These are phyloP conservation scores for Ceyx erithaca DNA, from an alignment of 2,797 vertebrate genomes.

Conservation along the genomic window DNA sequence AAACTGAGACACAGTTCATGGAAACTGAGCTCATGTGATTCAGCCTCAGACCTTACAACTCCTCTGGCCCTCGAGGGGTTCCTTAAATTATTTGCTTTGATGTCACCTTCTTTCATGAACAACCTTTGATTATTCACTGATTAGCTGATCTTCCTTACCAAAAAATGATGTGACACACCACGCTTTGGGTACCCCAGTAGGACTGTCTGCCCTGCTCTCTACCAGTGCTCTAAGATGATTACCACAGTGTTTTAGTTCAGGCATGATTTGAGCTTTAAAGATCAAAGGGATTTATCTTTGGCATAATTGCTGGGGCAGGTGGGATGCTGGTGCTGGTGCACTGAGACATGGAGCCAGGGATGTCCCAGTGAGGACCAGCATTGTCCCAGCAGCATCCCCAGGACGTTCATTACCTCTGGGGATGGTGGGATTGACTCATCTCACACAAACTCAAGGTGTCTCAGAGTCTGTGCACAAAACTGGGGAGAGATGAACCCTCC, in stretches of 20 bases:
- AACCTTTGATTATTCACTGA: constrained; percentile 50
- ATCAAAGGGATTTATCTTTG: not conserved
- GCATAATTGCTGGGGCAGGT: not conserved
- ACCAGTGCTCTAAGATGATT: rapidly evolving
- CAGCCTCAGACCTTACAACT: constrained; percentile 73
- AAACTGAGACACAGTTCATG: constrained; percentile 71
- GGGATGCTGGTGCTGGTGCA: not conserved
- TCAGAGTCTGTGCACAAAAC: not conserved
- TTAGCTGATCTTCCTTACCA: constrained; percentile 59
- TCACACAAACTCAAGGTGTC: not conserved
- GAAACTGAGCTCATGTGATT: constrained; percentile 71
- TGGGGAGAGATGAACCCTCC: not conserved
- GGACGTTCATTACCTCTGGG: not conserved
- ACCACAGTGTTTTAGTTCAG: not conserved
- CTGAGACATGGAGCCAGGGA: not conserved
- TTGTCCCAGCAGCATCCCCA: not conserved
- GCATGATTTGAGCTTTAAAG: not conserved
- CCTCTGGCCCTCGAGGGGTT: constrained; percentile 75
- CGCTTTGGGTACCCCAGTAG: not conserved
- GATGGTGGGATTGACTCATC: not conserved
- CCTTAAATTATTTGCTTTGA: constrained; percentile 75
- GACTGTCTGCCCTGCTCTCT: not conserved
- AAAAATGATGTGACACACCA: not conserved
- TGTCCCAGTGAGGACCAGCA: not conserved
- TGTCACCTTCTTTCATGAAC: constrained; percentile 72